Percentiles rank a stretch among this genome's conserved stretches.
Conservation (phyloP, 2,797 vertebrate genomes). For the Podarcis siculus region DNA sequence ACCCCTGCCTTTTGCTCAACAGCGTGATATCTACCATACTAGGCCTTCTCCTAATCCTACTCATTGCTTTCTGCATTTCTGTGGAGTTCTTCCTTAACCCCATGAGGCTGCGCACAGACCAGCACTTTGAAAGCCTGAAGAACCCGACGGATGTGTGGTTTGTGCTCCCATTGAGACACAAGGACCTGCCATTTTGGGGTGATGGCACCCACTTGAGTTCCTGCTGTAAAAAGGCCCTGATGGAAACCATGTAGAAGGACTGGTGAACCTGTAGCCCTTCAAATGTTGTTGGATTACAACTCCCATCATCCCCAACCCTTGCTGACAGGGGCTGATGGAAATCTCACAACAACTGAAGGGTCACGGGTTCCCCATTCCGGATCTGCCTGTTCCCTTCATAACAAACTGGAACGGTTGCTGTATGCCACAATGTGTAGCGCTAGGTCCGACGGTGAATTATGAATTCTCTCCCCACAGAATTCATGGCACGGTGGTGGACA, state of each 20-base stretch:
- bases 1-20: slow-evolving; percentile 94
- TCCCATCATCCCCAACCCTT: background rate
- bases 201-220: slow-evolving; percentile 84
- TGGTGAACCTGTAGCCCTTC: background rate
- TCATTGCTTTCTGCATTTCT: slow-evolving; percentile 89
- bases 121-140: slow-evolving; percentile 84
- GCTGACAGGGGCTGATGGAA: background rate
- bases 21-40: slow-evolving; percentile 91
- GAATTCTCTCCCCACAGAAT: background rate
- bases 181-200: slow-evolving; percentile 84
- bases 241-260: background rate
- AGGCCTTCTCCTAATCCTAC: slow-evolving; percentile 86
- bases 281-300: background rate
- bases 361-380: background rate
- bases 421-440: background rate
- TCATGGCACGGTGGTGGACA: background rate
- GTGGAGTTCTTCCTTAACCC: slow-evolving; percentile 92
- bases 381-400: background rate
- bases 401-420: background rate
- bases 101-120: slow-evolving; percentile 83
- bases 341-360: background rate
- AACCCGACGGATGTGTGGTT: slow-evolving; percentile 90
- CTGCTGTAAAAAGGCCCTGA: too few relatives aligned
- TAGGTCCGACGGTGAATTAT: background rate
- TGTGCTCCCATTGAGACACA: slow-evolving; percentile 85